Conservation (phyloP, 2,113 vertebrate species). For the Aptenodytes patagonicus region DNA sequence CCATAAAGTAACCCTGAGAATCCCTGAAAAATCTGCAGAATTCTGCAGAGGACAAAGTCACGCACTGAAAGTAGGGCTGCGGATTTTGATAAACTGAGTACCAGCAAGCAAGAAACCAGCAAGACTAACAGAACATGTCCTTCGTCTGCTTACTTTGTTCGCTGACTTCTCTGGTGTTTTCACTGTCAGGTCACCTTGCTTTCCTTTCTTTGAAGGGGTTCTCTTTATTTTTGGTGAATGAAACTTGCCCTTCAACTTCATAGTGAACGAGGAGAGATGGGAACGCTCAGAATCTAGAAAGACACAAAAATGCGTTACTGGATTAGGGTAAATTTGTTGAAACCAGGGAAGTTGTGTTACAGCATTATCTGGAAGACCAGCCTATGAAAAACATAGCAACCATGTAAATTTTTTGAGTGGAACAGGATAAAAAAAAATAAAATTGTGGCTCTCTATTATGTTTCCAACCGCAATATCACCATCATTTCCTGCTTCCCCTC, state of each 20-base stretch:
- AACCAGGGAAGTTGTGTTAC: not conserved
- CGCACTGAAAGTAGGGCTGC: not conserved
- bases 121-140: not conserved
- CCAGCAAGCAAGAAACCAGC: not conserved
- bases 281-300: constrained; percentile 92
- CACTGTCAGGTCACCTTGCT: constrained; percentile 85
- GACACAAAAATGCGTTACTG: not conserved
- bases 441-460: not conserved
- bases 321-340: not conserved
- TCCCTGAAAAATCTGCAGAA: not conserved
- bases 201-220: constrained; percentile 95
- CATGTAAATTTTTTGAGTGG: not conserved
- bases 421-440: not conserved
- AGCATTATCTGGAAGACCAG: not conserved
- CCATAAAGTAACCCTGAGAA: not conserved
- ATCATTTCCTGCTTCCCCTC: not conserved
- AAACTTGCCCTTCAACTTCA: constrained; percentile 99
- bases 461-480: not conserved
- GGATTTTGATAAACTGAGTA: not conserved
- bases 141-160: constrained; percentile 84
- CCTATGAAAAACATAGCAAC: not conserved
- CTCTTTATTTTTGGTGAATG: constrained; percentile 98
- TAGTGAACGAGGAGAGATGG: constrained; percentile 96
- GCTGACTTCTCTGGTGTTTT: constrained; percentile 87
- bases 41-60: not conserved